Evolutionary conservation across 2,797 vertebrate genomes (phyloP).

Genomic region (Cuniculus paca): DNA sequence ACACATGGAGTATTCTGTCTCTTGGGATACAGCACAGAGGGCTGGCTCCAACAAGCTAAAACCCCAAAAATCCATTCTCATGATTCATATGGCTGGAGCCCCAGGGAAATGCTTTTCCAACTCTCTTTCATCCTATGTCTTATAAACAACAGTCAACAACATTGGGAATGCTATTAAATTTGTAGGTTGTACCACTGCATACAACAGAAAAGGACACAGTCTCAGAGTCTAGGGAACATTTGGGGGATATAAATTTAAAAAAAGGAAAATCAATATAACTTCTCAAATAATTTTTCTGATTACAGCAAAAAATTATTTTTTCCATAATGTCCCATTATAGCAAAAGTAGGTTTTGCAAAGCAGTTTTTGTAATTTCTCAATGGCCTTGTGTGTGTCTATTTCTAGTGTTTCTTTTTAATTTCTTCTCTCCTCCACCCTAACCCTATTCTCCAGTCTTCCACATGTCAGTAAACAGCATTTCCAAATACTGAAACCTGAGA

Average conservation of each 20-base stretch:
- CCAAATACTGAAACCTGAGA: background rate
- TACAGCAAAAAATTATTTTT: background rate
- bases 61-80: background rate
- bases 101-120: background rate
- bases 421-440: background rate
- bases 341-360: background rate
- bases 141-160: background rate
- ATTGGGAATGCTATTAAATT: too few relatives aligned
- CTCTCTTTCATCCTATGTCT: background rate
- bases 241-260: background rate
- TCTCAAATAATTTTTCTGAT: background rate
- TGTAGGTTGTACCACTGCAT: too few relatives aligned
- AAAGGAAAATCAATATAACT: background rate
- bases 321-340: background rate
- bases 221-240: background rate
- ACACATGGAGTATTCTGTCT: background rate
- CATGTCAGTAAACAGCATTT: too few relatives aligned
- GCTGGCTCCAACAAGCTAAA: background rate
- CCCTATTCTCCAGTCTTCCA: background rate
- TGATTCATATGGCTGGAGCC: background rate
- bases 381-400: background rate
- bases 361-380: background rate
- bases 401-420: background rate
- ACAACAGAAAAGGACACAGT: background rate
- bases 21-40: background rate